Evolutionary conservation across 1,140 invertebrate genomes (phyloP).

Genomic region (Dendrolimus punctatus): DNA sequence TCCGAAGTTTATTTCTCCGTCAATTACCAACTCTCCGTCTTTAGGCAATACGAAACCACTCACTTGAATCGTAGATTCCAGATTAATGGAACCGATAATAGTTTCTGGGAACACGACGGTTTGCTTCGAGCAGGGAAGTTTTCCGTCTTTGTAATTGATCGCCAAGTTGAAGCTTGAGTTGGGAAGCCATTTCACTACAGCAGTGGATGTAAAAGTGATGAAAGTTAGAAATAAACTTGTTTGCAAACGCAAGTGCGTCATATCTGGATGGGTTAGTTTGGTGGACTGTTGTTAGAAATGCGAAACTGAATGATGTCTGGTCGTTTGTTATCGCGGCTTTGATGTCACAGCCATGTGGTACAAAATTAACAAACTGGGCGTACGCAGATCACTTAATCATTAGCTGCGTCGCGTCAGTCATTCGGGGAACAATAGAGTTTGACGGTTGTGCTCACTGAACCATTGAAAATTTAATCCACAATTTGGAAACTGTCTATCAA

Average conservation of each 20-base stretch:
- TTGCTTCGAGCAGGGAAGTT: conserved; percentile 50
- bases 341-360: conserved; percentile 19
- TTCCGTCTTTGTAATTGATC: conserved; percentile 39
- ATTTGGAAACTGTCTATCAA: too few species aligned
- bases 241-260: conserved; percentile 7
- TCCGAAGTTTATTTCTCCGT: conserved; percentile 32
- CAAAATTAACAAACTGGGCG: conserved; percentile 5
- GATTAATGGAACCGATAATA: conserved; percentile 24
- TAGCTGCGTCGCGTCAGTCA: too few species aligned
- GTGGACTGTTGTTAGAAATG: conserved; percentile 36
- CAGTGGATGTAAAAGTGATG: conserved; percentile 19
- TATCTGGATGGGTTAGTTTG: conserved; percentile 2
- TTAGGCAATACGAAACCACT: conserved; percentile 38
- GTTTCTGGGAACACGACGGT: conserved; percentile 47
- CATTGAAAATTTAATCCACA: too few species aligned
- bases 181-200: conserved; percentile 45
- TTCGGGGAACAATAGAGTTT: too few species aligned
- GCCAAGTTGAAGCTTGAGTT: conserved; percentile 47
- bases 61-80: conserved; percentile 30
- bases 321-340: conserved; percentile 35
- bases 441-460: too few species aligned
- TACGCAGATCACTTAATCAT: neutral
- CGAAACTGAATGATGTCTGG: conserved; percentile 48
- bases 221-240: conserved; percentile 2
- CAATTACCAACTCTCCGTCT: conserved; percentile 42